Base-by-base conservation (phyloP, 37 sponge, comb jelly and placozoan species). In the Mnemiopsis leidyi region DNA sequence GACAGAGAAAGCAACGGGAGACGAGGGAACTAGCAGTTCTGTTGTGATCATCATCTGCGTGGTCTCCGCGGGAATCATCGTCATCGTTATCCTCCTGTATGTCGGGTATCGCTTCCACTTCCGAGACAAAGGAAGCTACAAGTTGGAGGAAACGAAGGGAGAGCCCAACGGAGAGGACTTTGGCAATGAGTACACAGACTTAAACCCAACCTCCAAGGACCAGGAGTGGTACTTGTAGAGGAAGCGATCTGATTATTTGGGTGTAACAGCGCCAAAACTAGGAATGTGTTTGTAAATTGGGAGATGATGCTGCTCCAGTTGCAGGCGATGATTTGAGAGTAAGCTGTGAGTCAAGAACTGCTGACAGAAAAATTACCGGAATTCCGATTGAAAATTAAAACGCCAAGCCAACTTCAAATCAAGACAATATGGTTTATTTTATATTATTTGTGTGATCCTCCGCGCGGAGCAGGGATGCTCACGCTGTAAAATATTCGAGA, bases 31-130 rank as follows among this genome's bases (percentile, higher is more conserved):
- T 3, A 79, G 21, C 37, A 29, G 7, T 23, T 36, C 37, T 9
- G 38, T 79, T 23, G 29, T 35, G 20, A 79, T 79, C 37, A 35
- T 79, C 37, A 79, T 79, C 35, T 32, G 36, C 32, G 82, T 79
- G 2, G 82, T 79, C 23, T 16, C 29, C 21, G 36, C 82, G 21
- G 82, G 37, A 32, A 79, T 79, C 82, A 23, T 79, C 21, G 38
- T 79, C 36, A 29, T 79, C 21, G 38, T 79, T 36, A 23, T 79
- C 82, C 37, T 79, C 36, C 82, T 79, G 82, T 79, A 79, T 31
- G 82, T 79, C 36, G 82, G 82, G 82, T 79, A 79, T 36, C 33
- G 82, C 7, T 79, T 79, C 82, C 82, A 79, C 82, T 79, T 79
- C 36, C 28, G 82, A 29, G 82, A 79, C 21, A 79, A 79, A 36